Evolutionary conservation across 2,888 invertebrate species (phyloP), one percentile per base, ranked within the genome.

Genomic region (Slavum lentiscoides): DNA sequence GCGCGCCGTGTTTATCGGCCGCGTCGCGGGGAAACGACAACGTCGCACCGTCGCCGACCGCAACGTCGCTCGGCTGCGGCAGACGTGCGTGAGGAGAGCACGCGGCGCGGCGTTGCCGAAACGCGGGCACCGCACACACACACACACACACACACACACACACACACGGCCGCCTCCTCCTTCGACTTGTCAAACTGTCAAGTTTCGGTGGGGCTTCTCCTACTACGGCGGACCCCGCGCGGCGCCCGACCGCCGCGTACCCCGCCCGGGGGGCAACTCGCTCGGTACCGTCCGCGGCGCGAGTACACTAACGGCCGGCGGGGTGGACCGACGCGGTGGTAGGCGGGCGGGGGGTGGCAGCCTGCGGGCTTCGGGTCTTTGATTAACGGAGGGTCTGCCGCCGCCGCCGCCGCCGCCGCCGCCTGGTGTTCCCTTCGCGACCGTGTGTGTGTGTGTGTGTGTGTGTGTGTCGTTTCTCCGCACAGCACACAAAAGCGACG

Each of bases 151-250:
- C 43, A 43, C 43, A 9, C 43, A 43, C 43, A 6, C 7, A 9
- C 43, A 7, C 4, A 21, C 58, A 37, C 69, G 64, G 53, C 70
- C 30, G 30, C 30, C 30, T 1, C 30, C 30, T 80, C 72, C 80
- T 80, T 72, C 72, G 70, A 80, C 80, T 80, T 80, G 80, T 80
- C 80, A 80, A 80, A 80, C 80, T 72, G 80, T 80, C 80, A 80
- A 80, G 80, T 80, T 72, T 80, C 80, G 80, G 80, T 72, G 80
- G 80, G 80, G 70, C 70, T 80, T 72, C 80, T 64, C 30, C 30
- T 30, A 30, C 30, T 58, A 72, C 64, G 43, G 49, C 43, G 13
- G 49, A 49, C 69, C 39, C 76, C 59, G 61, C 61, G 49, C 49
- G 15, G 15, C 30, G 49, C 3, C 11, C 59, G 43, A 30, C 30